phyloP scores from a whole-genome alignment of 1,140 invertebrate species.

The Pristionchus pacificus region DNA sequence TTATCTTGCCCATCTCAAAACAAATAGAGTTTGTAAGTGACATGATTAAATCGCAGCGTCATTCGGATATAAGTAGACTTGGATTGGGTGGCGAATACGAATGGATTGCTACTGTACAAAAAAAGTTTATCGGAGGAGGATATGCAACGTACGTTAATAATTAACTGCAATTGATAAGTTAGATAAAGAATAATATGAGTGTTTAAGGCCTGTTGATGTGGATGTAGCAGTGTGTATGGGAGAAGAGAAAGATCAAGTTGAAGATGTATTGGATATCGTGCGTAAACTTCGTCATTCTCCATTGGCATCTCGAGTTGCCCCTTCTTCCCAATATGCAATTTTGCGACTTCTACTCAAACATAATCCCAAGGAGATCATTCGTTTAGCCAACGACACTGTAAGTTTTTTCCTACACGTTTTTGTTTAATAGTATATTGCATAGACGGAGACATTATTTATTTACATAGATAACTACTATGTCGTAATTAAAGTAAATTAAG shows the following conservation, averaged over 20 bases:
- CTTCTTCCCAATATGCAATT: slow-evolving; percentile 77
- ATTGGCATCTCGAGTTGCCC: slow-evolving; percentile 68
- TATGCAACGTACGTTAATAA: slow-evolving; percentile 31
- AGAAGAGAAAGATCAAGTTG: slow-evolving; percentile 43
- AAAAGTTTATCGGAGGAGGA: slow-evolving; percentile 52
- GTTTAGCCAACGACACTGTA: slow-evolving; percentile 71
- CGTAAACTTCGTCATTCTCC: slow-evolving; percentile 66
- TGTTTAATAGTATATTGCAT: neutral
- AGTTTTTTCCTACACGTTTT: slow-evolving; percentile 10
- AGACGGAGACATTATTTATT: too few relatives aligned
- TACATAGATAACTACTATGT: too few relatives aligned
- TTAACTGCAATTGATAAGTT: slow-evolving; percentile 4
- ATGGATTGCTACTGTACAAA: slow-evolving; percentile 52
- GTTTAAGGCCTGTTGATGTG: slow-evolving; percentile 51
- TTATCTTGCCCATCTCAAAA: too few relatives aligned
- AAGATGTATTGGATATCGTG: slow-evolving; percentile 47
- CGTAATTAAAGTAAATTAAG: too few relatives aligned
- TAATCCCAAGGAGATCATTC: slow-evolving; percentile 66
- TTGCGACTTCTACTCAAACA: slow-evolving; percentile 68
- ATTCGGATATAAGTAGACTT: slow-evolving; percentile 38
- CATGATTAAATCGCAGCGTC: too few relatives aligned
- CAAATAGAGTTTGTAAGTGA: too few relatives aligned
- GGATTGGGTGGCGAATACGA: slow-evolving; percentile 47
- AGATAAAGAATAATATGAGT: neutral
- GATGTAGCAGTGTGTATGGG: slow-evolving; percentile 45